phyloP scores from a whole-genome alignment of 2,113 vertebrate species.

The Rhinolophus ferrumequinum region DNA sequence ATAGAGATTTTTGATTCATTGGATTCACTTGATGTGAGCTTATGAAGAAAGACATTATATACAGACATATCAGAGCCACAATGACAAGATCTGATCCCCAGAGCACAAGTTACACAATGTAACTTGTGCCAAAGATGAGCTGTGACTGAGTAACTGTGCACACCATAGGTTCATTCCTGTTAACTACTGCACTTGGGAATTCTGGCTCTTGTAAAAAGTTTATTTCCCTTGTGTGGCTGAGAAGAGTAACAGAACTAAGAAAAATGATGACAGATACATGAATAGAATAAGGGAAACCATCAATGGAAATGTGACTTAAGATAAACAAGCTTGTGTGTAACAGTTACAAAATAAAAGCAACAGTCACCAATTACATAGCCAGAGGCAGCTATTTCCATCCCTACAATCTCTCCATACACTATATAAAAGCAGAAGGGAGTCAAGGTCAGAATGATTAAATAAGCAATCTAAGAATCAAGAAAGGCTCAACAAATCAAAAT shows the following conservation, averaged over 20 bases:
- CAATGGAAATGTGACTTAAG: neutral
- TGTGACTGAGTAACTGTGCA: neutral
- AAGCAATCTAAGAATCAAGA: slow-evolving; percentile 54
- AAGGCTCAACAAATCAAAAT: neutral
- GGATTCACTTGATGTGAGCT: neutral
- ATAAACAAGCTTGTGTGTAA: slow-evolving; percentile 29
- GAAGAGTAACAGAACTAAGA: neutral
- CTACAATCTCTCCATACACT: neutral
- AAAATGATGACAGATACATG: neutral
- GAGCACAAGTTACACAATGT: neutral
- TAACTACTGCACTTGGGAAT: slow-evolving; percentile 12
- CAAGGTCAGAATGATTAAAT: slow-evolving; percentile 62
- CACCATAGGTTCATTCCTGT: slow-evolving; percentile 7
- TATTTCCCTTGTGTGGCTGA: neutral
- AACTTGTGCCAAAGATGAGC: neutral
- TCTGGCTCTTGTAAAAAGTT: slow-evolving; percentile 36
- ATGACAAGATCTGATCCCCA: neutral
- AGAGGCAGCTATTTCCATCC: neutral
- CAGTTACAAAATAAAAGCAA: slow-evolving; percentile 55
- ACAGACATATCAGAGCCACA: slow-evolving; percentile 10
- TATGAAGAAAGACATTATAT: slow-evolving; percentile 33
- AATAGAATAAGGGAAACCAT: neutral
- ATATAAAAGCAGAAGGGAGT: neutral
- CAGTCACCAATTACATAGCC: neutral
- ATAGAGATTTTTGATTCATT: slow-evolving; percentile 47